These are phyloP conservation scores for Apogon hyalosoma DNA, from an alignment of 2,797 vertebrate genomes.

Conservation along the genomic window DNA sequence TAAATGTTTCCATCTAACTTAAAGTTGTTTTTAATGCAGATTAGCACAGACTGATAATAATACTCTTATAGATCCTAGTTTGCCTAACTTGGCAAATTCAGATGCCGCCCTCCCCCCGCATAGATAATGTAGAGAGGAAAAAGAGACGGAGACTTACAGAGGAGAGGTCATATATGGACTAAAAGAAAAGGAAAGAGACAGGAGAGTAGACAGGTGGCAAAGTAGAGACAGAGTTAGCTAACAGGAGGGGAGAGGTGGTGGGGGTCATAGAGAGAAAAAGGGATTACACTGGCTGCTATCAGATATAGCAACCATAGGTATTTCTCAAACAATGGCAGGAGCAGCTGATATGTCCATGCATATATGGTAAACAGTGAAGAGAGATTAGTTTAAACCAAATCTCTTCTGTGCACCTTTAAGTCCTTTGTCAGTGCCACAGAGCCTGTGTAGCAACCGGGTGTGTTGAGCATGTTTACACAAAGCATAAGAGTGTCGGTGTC, in stretches of 20 bases:
- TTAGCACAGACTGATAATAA: background rate
- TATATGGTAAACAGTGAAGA: conserved; percentile 85
- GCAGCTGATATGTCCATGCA: conserved; percentile 80
- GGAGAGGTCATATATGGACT: background rate
- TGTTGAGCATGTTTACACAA: conserved; percentile 85
- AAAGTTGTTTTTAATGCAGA: background rate
- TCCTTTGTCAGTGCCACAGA: conserved; percentile 81
- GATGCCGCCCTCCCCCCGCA: conserved; percentile 9
- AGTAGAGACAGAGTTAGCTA: conserved; percentile 43
- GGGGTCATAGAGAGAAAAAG: conserved; percentile 68
- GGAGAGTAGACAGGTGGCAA: conserved; percentile 52
- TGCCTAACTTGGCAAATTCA: conserved; percentile 33
- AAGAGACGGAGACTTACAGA: background rate
- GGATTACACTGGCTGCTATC: conserved; percentile 77
- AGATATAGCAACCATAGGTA: conserved; percentile 81
- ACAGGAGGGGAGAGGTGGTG: conserved; percentile 24
- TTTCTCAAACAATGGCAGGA: conserved; percentile 81
- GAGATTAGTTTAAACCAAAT: conserved; percentile 84
- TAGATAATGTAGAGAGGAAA: conserved; percentile 11
- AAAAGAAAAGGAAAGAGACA: conserved; percentile 15
- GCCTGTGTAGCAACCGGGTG: conserved; percentile 70
- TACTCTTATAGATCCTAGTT: background rate
- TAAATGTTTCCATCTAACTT: conserved; percentile 10
- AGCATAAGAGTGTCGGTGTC: conserved; percentile 82
- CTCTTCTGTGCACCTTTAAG: conserved; percentile 81